Conservation (phyloP, 37 sponge, comb jelly and placozoan species). For the Theonella swinhoei region DNA sequence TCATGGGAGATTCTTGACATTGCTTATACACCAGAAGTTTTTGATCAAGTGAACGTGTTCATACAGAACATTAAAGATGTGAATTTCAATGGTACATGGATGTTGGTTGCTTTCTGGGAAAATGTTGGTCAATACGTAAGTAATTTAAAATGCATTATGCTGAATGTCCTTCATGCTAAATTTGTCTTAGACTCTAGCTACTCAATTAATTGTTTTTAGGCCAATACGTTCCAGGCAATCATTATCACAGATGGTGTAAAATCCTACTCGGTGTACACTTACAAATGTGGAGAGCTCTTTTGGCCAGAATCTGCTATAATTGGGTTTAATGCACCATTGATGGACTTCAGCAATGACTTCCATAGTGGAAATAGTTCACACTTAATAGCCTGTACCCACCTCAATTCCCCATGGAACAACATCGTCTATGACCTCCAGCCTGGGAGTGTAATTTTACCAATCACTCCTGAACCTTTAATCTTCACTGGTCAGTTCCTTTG, state of each 20-base stretch:
- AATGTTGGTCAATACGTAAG: slow-evolving; percentile 19
- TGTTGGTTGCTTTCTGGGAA: slow-evolving; percentile 33
- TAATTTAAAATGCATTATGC: too few relatives aligned
- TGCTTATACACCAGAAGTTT: neutral
- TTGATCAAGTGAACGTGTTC: slow-evolving; percentile 15
- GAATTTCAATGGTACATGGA: slow-evolving; percentile 13
- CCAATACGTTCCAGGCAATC: slow-evolving; percentile 37
- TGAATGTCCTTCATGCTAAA: neutral
- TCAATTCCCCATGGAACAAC: slow-evolving; percentile 20
- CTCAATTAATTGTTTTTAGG: neutral
- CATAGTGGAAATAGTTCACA: slow-evolving; percentile 24
- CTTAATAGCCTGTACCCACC: slow-evolving; percentile 29
- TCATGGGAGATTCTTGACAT: slow-evolving; percentile 14
- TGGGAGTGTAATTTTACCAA: neutral
- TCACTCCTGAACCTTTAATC: neutral
- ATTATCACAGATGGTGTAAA: slow-evolving; percentile 17
- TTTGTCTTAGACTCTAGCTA: too few relatives aligned
- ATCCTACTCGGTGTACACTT: slow-evolving; percentile 49
- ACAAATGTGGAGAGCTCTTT: slow-evolving; percentile 35
- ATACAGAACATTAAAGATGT: neutral
- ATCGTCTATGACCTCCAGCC: slow-evolving; percentile 20
- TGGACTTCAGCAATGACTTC: neutral
- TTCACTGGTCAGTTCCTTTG: neutral
- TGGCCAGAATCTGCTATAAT: slow-evolving; percentile 26
- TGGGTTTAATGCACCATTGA: slow-evolving; percentile 13